Percentiles rank a stretch among this genome's conserved stretches.
phyloP scores from a whole-genome alignment of 2,888 invertebrate species.

The Stegana nigrithorax region DNA sequence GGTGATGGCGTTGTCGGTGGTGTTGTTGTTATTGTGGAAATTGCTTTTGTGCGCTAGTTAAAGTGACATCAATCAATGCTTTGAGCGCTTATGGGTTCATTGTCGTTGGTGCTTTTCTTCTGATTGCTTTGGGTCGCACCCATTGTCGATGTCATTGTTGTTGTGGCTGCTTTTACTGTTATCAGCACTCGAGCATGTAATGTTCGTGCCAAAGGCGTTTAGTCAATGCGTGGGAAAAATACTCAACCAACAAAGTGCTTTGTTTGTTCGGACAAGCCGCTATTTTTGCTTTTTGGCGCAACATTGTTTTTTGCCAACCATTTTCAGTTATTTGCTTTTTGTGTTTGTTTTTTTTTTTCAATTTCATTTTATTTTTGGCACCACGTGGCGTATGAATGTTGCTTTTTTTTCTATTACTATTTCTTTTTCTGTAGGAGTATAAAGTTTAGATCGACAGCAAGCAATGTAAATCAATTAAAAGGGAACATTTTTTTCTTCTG shows the following conservation, averaged over 20 bases:
- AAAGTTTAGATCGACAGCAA: slow-evolving; percentile 60
- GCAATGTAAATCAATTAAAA: slow-evolving; percentile 59
- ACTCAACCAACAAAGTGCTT: too few species aligned
- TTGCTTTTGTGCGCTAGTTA: slow-evolving; percentile 26
- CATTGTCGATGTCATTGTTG: not conserved
- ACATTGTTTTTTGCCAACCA: not conserved
- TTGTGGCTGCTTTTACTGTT: slow-evolving; percentile 36
- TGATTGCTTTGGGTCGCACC: not conserved
- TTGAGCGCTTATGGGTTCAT: too few species aligned
- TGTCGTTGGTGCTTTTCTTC: not conserved
- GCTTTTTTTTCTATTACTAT: too few species aligned
- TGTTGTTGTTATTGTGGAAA: too few species aligned
- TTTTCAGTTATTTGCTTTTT: not conserved
- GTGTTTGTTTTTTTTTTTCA: not conserved
- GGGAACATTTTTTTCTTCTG: too few species aligned
- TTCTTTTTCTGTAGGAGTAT: too few species aligned
- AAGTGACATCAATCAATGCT: slow-evolving; percentile 56
- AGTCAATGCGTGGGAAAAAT: too few species aligned
- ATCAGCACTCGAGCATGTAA: slow-evolving; percentile 46
- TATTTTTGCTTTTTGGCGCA: not conserved
- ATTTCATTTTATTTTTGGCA: slow-evolving; percentile 6
- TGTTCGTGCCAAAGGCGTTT: slow-evolving; percentile 23
- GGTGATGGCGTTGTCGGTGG: too few species aligned
- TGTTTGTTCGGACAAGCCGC: too few species aligned
- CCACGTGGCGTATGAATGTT: slow-evolving; percentile 55